Percentiles rank a stretch among this genome's conserved stretches.
Conservation (phyloP, 2,888 invertebrate genomes). For the Tetragonisca angustula region DNA sequence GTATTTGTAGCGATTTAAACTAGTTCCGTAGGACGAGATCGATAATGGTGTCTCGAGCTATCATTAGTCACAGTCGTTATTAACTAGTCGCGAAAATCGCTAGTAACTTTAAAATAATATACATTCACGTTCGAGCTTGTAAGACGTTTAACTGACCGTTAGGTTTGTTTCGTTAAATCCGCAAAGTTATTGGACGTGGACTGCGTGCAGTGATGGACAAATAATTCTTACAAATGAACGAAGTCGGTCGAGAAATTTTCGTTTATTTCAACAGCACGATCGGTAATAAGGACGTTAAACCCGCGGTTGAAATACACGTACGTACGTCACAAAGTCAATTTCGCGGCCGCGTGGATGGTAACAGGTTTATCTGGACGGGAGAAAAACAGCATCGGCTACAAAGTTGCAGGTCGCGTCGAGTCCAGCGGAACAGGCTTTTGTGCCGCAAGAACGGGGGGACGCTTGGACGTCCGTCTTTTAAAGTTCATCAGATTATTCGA, state of each 20-base stretch:
- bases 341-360: slow-evolving; percentile 42
- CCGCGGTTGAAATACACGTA: slow-evolving; percentile 15
- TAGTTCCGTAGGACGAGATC: not conserved
- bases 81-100: too few species aligned
- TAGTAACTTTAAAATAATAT: too few species aligned
- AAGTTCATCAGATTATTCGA: slow-evolving; percentile 30
- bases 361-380: slow-evolving; percentile 62
- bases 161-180: too few species aligned
- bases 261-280: not conserved
- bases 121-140: too few species aligned
- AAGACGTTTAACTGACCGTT: too few species aligned
- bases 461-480: slow-evolving; percentile 25
- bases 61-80: too few species aligned
- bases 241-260: too few species aligned
- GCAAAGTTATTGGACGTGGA: too few species aligned
- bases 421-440: slow-evolving; percentile 42
- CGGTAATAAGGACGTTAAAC: slow-evolving; percentile 6
- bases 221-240: too few species aligned
- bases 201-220: too few species aligned
- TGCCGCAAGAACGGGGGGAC: slow-evolving; percentile 22
- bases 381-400: slow-evolving; percentile 38
- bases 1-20: not conserved
- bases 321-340: slow-evolving; percentile 52
- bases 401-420: slow-evolving; percentile 48
- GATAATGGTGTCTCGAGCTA: not conserved